Base-by-base conservation (phyloP, 2,113 vertebrate species). In the Glareola pratincola region DNA sequence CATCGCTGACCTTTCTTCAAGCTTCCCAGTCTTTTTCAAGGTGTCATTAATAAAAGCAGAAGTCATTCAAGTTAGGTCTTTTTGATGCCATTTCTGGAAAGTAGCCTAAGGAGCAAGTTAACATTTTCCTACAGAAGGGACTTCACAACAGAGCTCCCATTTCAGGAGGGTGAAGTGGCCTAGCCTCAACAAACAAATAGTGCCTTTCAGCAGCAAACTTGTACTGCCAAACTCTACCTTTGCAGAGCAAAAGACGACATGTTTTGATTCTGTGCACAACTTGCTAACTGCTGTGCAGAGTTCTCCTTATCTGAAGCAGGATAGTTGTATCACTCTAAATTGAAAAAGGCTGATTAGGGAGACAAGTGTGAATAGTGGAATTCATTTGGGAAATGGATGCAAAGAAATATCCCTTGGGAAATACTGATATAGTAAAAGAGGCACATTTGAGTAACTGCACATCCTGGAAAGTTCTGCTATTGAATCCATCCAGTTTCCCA, bases 1-100 rank as follows among this genome's bases (percentile, higher is more conserved):
- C 59, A 74, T 77, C 23, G 12, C 24, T 91, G 72, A 88, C 72
- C 64, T 96, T 96, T 96, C 80, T 92, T 74, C 43, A 91, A 74
- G 71, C 26, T 95, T 73, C 51, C 47, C n/a, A 67, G 37, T 84
- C 22, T 71, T 79, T 94, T 85, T 77, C 41, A 72, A 95, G 32
- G 20, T 69, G 41, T 75, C 90, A 85, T 93, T 92, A 92, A 85
- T 60, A 95, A 85, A 95, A 88, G 37, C 1, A 1, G 41, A 82
- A 88, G 17, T 62, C 17, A 26, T 76, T 34, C 41, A 85, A 73
- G 45, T 45, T 34, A 48, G 30, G 39, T 30, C 23, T 83, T 75
- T 83, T 83, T 83, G 12, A 54, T 77, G 22, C 5, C 2, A 1
- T 85, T 94, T 94, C 63, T 90, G 41, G 41, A 85, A 93, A 73